Evolutionary conservation across 2,888 invertebrate species (phyloP).

Genomic region (Plebejus melissa): DNA sequence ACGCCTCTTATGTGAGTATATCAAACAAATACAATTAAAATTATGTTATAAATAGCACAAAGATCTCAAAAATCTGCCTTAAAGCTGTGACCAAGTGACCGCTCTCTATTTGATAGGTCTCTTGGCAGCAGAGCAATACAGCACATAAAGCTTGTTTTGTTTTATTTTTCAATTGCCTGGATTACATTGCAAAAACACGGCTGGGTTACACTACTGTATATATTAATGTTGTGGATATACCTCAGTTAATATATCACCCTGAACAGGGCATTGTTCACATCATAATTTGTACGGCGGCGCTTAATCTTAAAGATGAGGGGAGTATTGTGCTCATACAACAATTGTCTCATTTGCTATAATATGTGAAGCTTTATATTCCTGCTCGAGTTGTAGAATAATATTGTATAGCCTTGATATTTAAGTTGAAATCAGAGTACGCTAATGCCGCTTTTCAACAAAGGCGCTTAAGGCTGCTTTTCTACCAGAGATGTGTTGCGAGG

Average conservation of each 20-base stretch:
- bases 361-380: background rate
- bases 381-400: background rate
- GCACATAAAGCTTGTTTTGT: background rate
- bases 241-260: constrained; percentile 13
- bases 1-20: background rate
- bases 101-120: too few relatives aligned
- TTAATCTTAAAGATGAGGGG: constrained; percentile 13
- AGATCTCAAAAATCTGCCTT: background rate
- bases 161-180: background rate
- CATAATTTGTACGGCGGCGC: constrained; percentile 21
- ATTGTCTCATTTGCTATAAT: constrained; percentile 20
- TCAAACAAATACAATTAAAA: too few relatives aligned
- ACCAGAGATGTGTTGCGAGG: too few relatives aligned
- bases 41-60: too few relatives aligned
- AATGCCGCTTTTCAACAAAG: too few relatives aligned
- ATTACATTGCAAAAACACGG: background rate
- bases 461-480: too few relatives aligned
- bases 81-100: too few relatives aligned
- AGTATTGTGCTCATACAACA: constrained; percentile 10
- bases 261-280: constrained; percentile 1
- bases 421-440: background rate
- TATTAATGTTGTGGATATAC: background rate
- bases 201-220: background rate
- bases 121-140: background rate
- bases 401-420: background rate